Evolutionary conservation across 2,113 vertebrate species (phyloP).

Genomic region (Corydoras maculifer): DNA sequence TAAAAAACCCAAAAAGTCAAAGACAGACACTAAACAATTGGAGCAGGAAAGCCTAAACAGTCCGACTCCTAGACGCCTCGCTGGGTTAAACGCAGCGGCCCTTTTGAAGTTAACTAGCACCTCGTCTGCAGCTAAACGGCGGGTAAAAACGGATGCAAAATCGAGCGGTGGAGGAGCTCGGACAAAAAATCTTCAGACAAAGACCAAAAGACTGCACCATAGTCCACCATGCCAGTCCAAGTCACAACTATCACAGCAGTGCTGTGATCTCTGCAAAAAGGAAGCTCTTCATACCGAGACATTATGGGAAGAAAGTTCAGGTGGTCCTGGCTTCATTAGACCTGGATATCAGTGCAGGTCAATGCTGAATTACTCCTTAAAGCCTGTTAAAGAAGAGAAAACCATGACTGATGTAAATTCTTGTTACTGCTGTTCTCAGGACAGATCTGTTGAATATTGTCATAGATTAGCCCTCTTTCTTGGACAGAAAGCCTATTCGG

Average conservation of each 20-base stretch:
- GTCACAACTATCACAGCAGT: constrained; percentile 57
- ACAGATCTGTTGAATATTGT: constrained; percentile 74
- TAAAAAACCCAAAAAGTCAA: constrained; percentile 55
- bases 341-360: constrained; percentile 53
- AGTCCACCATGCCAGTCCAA: constrained; percentile 45
- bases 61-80: constrained; percentile 86
- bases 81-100: constrained; percentile 87
- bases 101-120: constrained; percentile 86
- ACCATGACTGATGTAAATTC: constrained; percentile 66
- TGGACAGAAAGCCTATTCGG: constrained; percentile 66
- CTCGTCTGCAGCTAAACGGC: constrained; percentile 61
- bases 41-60: constrained; percentile 62
- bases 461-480: constrained; percentile 87
- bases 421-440: constrained; percentile 72
- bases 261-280: constrained; percentile 73
- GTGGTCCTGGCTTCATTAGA: constrained; percentile 51
- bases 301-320: constrained; percentile 55
- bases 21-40: constrained; percentile 43
- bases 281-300: constrained; percentile 57
- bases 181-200: constrained; percentile 62
- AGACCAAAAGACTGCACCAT: constrained; percentile 48
- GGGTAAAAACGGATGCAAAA: constrained; percentile 58
- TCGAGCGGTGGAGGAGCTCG: constrained; percentile 52
- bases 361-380: constrained; percentile 59
- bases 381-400: constrained; percentile 69